A percentile compares a stretch with the other conserved stretches of the same genome.
phyloP scores from a whole-genome alignment of 2,797 vertebrate genomes.

The Ptychobarbus kaznakovi region DNA sequence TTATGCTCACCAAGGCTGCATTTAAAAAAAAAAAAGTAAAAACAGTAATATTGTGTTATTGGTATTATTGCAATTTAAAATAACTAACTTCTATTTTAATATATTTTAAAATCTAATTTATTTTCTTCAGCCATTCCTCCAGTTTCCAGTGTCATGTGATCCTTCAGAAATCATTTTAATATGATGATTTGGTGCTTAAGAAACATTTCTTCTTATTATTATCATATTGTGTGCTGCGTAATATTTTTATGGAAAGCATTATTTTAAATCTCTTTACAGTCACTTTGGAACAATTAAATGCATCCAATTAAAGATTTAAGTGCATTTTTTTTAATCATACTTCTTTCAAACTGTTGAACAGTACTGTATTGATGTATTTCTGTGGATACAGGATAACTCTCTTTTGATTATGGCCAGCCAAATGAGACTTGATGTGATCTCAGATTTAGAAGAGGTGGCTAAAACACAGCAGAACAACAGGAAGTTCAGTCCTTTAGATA shows the following conservation, averaged over 20 bases:
- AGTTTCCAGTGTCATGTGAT: background rate
- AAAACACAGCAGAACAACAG: slow-evolving; percentile 49
- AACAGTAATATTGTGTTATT: background rate
- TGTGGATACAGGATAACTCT: slow-evolving; percentile 58
- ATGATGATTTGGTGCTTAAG: background rate
- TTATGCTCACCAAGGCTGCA: background rate
- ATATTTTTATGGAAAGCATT: background rate
- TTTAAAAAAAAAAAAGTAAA: background rate
- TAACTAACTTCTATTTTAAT: background rate
- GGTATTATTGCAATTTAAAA: background rate
- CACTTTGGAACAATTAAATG: background rate
- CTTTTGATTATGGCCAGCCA: slow-evolving; percentile 49
- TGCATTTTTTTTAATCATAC: background rate
- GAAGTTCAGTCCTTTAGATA: slow-evolving; percentile 57
- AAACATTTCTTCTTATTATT: background rate
- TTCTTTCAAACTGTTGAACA: background rate
- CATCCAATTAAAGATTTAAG: background rate
- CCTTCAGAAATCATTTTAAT: background rate
- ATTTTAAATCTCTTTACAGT: background rate
- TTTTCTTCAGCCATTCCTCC: background rate
- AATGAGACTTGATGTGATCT: slow-evolving; percentile 52
- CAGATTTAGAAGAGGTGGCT: slow-evolving; percentile 48
- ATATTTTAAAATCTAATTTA: background rate
- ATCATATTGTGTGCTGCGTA: background rate
- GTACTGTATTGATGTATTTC: background rate